Evolutionary conservation across 2,797 vertebrate genomes (phyloP).

Genomic region (Pseudopleuronectes americanus): DNA sequence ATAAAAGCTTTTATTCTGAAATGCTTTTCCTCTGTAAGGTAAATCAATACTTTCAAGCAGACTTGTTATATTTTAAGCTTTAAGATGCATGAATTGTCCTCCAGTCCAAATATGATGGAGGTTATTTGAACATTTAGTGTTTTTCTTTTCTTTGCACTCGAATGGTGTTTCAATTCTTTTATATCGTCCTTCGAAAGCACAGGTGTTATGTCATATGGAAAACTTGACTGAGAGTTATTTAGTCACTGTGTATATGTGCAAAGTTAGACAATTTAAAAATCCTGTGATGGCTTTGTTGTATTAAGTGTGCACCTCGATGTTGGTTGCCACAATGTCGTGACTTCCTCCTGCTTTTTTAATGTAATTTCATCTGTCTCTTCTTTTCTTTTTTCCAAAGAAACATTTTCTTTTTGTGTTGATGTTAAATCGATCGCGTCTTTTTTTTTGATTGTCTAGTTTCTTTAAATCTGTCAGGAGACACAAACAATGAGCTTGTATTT

Average conservation of each 20-base stretch:
- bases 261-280: conserved; percentile 9
- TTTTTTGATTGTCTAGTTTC: conserved; percentile 25
- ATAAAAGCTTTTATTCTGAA: background rate
- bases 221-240: conserved; percentile 22
- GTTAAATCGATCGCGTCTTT: conserved; percentile 1
- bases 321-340: background rate
- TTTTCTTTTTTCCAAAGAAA: conserved; percentile 34
- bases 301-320: background rate
- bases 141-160: conserved; percentile 9
- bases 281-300: background rate
- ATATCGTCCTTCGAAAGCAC: conserved; percentile 10
- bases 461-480: conserved; percentile 8
- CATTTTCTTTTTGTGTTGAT: background rate
- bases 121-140: background rate
- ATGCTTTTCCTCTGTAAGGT: background rate
- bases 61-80: background rate
- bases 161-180: conserved; percentile 15
- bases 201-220: conserved; percentile 9
- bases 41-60: background rate
- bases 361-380: conserved; percentile 14
- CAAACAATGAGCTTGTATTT: conserved; percentile 14
- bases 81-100: background rate
- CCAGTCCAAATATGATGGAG: background rate
- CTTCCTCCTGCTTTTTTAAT: conserved; percentile 1
- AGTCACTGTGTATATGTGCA: background rate